Evolutionary conservation across 2,113 vertebrate genomes (phyloP).

Genomic region (Odobenus rosmarus): DNA sequence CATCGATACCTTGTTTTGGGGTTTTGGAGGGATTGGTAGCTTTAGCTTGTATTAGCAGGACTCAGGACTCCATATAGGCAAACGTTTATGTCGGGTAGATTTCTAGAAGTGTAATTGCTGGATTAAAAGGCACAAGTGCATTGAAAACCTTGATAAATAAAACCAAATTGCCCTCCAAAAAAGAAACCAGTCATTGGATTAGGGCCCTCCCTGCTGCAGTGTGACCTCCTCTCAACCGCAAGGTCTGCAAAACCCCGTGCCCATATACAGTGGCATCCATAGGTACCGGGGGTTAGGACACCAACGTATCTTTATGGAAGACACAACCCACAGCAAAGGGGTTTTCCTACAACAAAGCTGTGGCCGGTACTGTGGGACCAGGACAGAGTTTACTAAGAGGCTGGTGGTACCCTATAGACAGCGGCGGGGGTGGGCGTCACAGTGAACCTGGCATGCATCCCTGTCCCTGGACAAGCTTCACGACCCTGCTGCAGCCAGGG

Average conservation of each 20-base stretch:
- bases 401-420: neutral
- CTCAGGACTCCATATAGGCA: neutral
- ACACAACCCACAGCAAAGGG: neutral
- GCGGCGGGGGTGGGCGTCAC: neutral
- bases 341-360: neutral
- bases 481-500: neutral
- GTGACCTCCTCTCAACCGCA: neutral
- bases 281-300: neutral
- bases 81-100: neutral
- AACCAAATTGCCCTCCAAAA: neutral
- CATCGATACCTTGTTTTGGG: neutral
- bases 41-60: neutral
- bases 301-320: neutral
- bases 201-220: neutral
- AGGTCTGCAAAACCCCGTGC: neutral
- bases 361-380: accelerated
- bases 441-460: accelerated
- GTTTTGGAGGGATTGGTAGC: accelerated
- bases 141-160: neutral
- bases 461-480: neutral
- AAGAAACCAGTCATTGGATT: neutral
- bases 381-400: no score
- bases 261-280: neutral
- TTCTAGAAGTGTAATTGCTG: neutral
- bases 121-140: neutral